Conservation (phyloP, 2,797 vertebrate species). For the Poecilia gillii region DNA sequence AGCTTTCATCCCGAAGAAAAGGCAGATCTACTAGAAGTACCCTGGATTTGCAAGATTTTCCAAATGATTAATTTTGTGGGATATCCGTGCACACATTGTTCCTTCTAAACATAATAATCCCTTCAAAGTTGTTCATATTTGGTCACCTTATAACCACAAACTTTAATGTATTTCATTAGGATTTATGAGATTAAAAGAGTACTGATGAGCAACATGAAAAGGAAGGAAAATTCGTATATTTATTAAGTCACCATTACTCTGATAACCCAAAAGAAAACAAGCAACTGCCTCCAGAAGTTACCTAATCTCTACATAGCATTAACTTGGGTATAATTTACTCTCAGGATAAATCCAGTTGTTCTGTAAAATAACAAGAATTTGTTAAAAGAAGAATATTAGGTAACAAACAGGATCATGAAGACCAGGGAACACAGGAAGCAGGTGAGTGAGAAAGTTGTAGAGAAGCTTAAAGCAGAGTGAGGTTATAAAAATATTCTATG, state of each 20-base stretch:
- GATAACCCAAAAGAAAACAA: neutral
- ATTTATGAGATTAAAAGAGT: neutral
- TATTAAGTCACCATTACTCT: neutral
- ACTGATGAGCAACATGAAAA: neutral
- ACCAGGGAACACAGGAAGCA: neutral
- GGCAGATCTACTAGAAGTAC: slow-evolving; percentile 2
- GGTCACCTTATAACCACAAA: neutral
- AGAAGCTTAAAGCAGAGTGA: neutral
- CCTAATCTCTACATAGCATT: neutral
- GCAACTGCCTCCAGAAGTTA: neutral
- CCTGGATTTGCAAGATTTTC: neutral
- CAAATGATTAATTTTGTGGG: slow-evolving; percentile 1
- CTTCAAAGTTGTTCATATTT: neutral
- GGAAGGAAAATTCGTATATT: neutral
- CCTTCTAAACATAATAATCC: neutral
- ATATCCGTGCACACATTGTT: neutral
- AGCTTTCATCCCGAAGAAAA: slow-evolving; percentile 13
- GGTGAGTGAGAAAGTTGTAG: neutral
- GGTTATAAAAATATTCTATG: neutral
- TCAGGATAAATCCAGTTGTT: neutral
- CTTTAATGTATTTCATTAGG: neutral
- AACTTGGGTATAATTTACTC: neutral
- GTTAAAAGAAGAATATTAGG: neutral
- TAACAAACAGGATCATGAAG: neutral
- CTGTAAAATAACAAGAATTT: neutral